These are phyloP conservation scores for Sycophila sp. DNA, from an alignment of 1,140 invertebrate genomes.

Conservation along the genomic window DNA sequence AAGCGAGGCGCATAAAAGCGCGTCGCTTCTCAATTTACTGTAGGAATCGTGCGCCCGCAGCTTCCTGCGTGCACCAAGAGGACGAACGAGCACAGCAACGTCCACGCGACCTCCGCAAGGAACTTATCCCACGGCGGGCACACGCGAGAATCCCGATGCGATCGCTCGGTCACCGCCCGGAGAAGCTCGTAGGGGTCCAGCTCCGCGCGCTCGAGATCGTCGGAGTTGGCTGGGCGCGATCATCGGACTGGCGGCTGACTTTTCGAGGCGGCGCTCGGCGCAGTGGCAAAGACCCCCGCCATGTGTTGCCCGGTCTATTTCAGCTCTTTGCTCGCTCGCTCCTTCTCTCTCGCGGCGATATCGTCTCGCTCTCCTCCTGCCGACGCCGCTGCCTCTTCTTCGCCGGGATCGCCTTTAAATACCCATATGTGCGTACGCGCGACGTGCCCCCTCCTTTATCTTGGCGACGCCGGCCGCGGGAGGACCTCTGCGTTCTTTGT, in stretches of 20 bases:
- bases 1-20: no score
- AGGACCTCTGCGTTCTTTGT: no score
- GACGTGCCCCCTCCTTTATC: no score
- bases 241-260: slow-evolving; percentile 14
- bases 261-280: slow-evolving; percentile 46
- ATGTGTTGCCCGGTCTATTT: slow-evolving; percentile 60
- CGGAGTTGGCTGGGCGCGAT: background rate
- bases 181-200: no score
- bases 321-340: slow-evolving; percentile 44
- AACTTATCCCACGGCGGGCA: background rate
- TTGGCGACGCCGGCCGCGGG: no score
- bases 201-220: no score
- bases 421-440: background rate
- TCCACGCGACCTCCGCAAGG: no score
- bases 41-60: no score
- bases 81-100: no score
- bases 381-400: background rate
- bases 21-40: no score
- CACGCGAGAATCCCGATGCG: background rate
- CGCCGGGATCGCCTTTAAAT: background rate
- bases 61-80: no score
- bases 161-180: background rate
- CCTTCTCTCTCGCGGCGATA: background rate
- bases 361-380: background rate
- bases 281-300: slow-evolving; percentile 59